These are phyloP conservation scores for Emmelina monodactyla DNA, from an alignment of 2,888 invertebrate species.

Conservation along the genomic window DNA sequence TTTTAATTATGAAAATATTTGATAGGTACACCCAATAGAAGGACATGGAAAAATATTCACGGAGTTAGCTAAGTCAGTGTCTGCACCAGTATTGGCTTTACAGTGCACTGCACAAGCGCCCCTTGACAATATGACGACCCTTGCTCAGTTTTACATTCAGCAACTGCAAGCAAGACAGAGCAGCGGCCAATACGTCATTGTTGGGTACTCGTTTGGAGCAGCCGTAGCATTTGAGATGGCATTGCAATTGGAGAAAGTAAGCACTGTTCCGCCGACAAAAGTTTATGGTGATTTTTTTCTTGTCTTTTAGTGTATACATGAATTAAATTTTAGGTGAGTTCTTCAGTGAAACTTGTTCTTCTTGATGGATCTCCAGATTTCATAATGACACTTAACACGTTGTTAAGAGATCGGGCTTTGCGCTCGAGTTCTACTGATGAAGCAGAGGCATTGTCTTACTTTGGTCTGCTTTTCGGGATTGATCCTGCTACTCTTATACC, in stretches of 20 bases:
- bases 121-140: slow-evolving; percentile 71
- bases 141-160: slow-evolving; percentile 77
- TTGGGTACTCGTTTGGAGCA: slow-evolving; percentile 97
- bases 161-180: slow-evolving; percentile 79
- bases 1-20: too few relatives aligned
- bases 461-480: slow-evolving; percentile 62
- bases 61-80: slow-evolving; percentile 74
- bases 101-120: slow-evolving; percentile 86
- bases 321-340: too few relatives aligned
- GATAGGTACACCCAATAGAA: slow-evolving; percentile 84
- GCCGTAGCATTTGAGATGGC: slow-evolving; percentile 96
- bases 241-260: slow-evolving; percentile 75
- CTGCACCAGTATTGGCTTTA: slow-evolving; percentile 82
- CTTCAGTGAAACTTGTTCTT: slow-evolving; percentile 72
- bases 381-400: slow-evolving; percentile 78
- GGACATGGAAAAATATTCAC: slow-evolving; percentile 79
- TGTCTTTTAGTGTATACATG: too few relatives aligned
- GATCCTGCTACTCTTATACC: slow-evolving; percentile 45
- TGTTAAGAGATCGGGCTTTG: slow-evolving; percentile 50
- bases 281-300: too few relatives aligned
- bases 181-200: slow-evolving; percentile 85
- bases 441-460: slow-evolving; percentile 81
- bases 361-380: slow-evolving; percentile 92
- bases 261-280: too few relatives aligned
- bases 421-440: slow-evolving; percentile 67